Conservation (phyloP, 2,888 invertebrate genomes). For the Apamea sordens region DNA sequence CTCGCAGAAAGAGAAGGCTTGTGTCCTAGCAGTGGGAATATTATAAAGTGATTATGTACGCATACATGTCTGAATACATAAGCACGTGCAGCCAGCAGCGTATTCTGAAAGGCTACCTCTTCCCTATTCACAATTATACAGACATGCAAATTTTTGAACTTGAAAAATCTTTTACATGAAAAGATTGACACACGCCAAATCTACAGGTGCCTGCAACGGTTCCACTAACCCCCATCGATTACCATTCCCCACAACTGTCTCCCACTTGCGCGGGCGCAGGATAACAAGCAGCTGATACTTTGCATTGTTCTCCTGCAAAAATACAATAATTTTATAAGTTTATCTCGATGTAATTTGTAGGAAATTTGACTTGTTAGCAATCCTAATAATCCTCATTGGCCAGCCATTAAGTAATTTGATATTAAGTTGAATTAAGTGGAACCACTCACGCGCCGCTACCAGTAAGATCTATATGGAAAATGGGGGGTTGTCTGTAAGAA, state of each 20-base stretch:
- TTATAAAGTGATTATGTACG: too few relatives aligned
- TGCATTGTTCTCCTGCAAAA: slow-evolving; percentile 46
- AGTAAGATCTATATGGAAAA: slow-evolving; percentile 19
- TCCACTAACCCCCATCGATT: slow-evolving; percentile 9
- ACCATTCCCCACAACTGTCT: slow-evolving; percentile 38
- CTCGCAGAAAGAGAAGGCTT: too few relatives aligned
- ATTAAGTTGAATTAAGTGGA: slow-evolving; percentile 62
- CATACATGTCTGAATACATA: neutral
- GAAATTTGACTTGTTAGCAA: slow-evolving; percentile 63
- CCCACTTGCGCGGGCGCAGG: slow-evolving; percentile 12
- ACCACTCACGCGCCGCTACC: slow-evolving; percentile 60
- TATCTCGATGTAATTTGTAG: slow-evolving; percentile 58
- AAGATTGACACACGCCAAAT: slow-evolving; percentile 16
- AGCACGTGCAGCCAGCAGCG: neutral
- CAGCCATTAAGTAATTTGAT: slow-evolving; percentile 64
- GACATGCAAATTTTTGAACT: neutral
- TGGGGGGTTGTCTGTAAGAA: slow-evolving; percentile 11
- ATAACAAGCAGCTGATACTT: slow-evolving; percentile 57
- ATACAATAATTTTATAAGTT: slow-evolving; percentile 57
- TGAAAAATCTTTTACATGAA: neutral
- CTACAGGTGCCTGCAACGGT: slow-evolving; percentile 31
- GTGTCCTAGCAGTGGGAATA: too few relatives aligned
- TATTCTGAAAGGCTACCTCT: neutral
- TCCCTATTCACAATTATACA: neutral
- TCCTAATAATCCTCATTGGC: slow-evolving; percentile 60